Conservation (phyloP, 2,113 vertebrate genomes). For the Clarias gariepinus region DNA sequence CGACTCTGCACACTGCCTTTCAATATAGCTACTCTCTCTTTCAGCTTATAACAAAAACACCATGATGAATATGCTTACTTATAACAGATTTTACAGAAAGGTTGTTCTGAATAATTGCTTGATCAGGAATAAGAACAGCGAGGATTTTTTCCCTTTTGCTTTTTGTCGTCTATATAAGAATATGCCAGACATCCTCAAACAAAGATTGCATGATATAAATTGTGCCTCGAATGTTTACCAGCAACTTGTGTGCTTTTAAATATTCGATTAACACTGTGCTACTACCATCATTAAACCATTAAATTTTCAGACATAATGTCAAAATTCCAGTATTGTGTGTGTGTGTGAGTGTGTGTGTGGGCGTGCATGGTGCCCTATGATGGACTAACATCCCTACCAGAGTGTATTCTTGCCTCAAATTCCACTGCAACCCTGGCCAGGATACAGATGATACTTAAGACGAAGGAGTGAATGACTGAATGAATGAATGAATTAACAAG, state of each 20-base stretch:
- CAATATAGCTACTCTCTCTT: neutral
- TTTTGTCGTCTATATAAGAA: neutral
- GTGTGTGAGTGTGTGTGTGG: neutral
- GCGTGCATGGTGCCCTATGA: neutral
- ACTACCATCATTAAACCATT: neutral
- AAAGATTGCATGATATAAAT: neutral
- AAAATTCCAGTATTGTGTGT: neutral
- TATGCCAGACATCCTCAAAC: neutral
- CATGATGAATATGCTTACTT: neutral
- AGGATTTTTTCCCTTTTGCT: neutral
- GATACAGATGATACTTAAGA: neutral
- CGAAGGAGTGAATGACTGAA: constrained; percentile 1
- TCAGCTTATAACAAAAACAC: neutral
- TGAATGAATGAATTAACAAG: neutral
- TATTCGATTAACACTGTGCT: neutral
- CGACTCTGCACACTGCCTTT: neutral
- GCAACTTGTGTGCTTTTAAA: neutral
- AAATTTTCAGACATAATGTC: neutral
- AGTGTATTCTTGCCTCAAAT: neutral
- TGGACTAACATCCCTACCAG: neutral
- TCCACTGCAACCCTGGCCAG: neutral
- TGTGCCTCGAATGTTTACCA: neutral
- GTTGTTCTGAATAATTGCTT: neutral
- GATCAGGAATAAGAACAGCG: neutral
- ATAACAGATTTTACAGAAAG: neutral